These are phyloP conservation scores for Alviniconcha strummeri DNA, from an alignment of 2,888 invertebrate species.

Conservation along the genomic window DNA sequence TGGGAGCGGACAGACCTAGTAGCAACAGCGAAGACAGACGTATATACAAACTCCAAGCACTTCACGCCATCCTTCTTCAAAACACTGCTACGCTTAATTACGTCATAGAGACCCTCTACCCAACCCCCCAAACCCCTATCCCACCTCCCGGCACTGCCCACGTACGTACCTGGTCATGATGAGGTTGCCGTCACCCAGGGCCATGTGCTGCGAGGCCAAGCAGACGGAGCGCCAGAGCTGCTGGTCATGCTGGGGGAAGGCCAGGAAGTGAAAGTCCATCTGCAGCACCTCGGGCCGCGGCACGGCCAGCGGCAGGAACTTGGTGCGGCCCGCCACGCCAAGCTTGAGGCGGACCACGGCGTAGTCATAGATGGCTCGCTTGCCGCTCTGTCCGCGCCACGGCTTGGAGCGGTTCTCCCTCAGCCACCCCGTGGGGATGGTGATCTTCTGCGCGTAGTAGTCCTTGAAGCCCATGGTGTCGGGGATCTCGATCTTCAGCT, in stretches of 20 bases:
- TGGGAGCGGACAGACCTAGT: too few species aligned
- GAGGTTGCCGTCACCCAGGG: slow-evolving; percentile 55
- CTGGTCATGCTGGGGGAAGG: slow-evolving; percentile 49
- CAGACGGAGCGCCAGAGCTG: slow-evolving; percentile 59
- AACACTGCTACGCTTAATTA: too few species aligned
- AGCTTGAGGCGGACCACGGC: slow-evolving; percentile 60
- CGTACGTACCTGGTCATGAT: slow-evolving; percentile 51
- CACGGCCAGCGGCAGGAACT: slow-evolving; percentile 59
- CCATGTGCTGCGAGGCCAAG: slow-evolving; percentile 46
- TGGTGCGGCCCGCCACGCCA: slow-evolving; percentile 55
- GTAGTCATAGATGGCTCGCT: slow-evolving; percentile 59
- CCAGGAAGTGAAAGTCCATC: slow-evolving; percentile 58
- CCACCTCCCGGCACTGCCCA: too few species aligned
- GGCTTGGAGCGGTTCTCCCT: slow-evolving; percentile 2
- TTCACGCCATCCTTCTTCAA: too few species aligned
- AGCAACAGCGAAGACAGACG: neutral
- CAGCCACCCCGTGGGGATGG: slow-evolving; percentile 58
- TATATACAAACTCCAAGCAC: neutral
- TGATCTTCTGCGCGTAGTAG: slow-evolving; percentile 61
- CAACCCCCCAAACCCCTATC: too few species aligned
- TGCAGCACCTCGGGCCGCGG: slow-evolving; percentile 51
- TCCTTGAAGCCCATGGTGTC: slow-evolving; percentile 57
- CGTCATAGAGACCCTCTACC: too few species aligned
- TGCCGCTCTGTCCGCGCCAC: slow-evolving; percentile 15
- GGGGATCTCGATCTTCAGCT: slow-evolving; percentile 62